Conservation (phyloP, 2,888 invertebrate genomes). For the Perdita meconis region DNA sequence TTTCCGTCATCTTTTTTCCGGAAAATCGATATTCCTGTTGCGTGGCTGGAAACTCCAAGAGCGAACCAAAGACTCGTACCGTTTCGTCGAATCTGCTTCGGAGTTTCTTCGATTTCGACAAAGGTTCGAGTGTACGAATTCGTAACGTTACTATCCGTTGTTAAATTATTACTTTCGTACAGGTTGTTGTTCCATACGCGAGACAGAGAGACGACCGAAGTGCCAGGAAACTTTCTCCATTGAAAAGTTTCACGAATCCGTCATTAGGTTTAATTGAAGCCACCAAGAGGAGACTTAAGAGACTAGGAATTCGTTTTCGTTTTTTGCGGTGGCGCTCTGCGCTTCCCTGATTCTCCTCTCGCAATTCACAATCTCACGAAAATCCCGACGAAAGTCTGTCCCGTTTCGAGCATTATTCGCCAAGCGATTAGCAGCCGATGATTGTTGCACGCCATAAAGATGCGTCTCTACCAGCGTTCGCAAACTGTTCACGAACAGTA, state of each 20-base stretch:
- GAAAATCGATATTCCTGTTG: slow-evolving; percentile 31
- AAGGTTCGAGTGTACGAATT: background rate
- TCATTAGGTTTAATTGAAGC: slow-evolving; percentile 25
- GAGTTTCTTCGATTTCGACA: slow-evolving; percentile 4
- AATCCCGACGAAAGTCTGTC: background rate
- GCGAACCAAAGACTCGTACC: background rate
- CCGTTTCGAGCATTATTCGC: background rate
- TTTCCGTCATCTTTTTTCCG: slow-evolving; percentile 10
- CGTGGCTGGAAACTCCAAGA: background rate
- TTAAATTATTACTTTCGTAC: slow-evolving; percentile 30
- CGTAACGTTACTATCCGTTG: background rate
- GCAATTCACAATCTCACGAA: background rate
- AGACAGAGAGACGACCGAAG: background rate
- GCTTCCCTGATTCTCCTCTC: background rate
- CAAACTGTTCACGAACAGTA: no score
- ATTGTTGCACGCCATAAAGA: no score
- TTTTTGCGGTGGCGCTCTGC: background rate
- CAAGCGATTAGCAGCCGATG: background rate
- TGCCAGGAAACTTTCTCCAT: background rate
- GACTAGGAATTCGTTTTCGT: background rate
- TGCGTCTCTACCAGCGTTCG: no score
- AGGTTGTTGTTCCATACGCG: no score
- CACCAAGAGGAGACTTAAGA: background rate
- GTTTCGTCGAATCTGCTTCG: background rate
- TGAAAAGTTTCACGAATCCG: background rate